A percentile compares a stretch with the other conserved stretches of the same genome.
Conservation (phyloP, 2,888 invertebrate genomes). For the Pachycephus smyrnensis region DNA sequence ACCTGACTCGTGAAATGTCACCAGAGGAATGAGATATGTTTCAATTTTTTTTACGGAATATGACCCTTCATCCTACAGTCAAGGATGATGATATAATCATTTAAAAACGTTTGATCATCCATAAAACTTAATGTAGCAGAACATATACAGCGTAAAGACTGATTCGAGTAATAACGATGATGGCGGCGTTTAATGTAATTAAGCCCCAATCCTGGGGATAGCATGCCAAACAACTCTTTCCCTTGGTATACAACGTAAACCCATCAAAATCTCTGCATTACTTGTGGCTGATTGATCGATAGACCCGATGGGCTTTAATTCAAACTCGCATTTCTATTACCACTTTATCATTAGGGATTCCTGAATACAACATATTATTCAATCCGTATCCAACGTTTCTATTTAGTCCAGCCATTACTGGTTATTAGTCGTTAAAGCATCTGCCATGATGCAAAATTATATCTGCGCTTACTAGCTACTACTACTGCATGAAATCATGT, state of each 20-base stretch:
- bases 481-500: neutral
- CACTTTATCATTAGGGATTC: neutral
- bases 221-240: conserved; percentile 42
- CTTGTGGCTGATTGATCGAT: conserved; percentile 54
- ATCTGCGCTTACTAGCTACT: neutral
- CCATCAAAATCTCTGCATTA: conserved; percentile 52
- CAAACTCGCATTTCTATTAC: conserved; percentile 1
- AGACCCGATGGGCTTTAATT: conserved; percentile 30
- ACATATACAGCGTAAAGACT: neutral
- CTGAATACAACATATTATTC: neutral
- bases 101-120: neutral
- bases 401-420: neutral
- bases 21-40: neutral
- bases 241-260: conserved; percentile 45
- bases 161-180: neutral
- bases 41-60: neutral
- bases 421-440: neutral
- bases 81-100: neutral
- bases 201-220: conserved; percentile 37
- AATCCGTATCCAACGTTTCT: neutral
- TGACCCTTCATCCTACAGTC: neutral
- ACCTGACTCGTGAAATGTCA: neutral
- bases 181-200: conserved; percentile 39
- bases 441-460: neutral
- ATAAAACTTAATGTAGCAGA: neutral